Percentiles rank a stretch among this genome's conserved stretches.
Evolutionary conservation across 2,797 vertebrate genomes (phyloP).

Genomic region (Platalea minor): DNA sequence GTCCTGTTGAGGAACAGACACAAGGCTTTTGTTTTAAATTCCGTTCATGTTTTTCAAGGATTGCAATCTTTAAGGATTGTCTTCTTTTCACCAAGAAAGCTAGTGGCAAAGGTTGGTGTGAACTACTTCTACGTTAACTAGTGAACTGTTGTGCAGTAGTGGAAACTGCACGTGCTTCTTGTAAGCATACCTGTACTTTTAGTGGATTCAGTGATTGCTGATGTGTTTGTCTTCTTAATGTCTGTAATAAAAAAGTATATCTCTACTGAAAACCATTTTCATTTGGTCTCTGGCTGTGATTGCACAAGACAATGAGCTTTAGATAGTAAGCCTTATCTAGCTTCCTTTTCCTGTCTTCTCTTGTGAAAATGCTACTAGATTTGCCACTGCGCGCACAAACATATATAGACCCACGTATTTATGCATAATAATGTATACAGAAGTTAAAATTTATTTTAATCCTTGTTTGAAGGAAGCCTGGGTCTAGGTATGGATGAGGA

Average conservation of each 20-base stretch:
- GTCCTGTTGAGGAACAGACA: neutral
- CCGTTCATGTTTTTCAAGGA: neutral
- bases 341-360: neutral
- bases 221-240: neutral
- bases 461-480: neutral
- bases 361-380: neutral
- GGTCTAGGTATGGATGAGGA: neutral
- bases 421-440: neutral
- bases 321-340: neutral
- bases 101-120: neutral
- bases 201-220: neutral
- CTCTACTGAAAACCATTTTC: neutral
- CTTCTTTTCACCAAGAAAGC: accelerated
- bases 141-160: neutral
- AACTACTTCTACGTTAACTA: neutral
- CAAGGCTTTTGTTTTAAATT: neutral
- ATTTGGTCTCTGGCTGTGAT: neutral
- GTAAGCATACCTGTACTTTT: neutral
- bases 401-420: neutral
- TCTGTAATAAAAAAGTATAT: neutral
- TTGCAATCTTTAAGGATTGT: neutral
- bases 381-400: neutral
- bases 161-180: neutral
- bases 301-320: neutral
- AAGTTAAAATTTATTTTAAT: neutral